phyloP scores from a whole-genome alignment of 92 coral and sea anemone genomes.

The Porites rus region DNA sequence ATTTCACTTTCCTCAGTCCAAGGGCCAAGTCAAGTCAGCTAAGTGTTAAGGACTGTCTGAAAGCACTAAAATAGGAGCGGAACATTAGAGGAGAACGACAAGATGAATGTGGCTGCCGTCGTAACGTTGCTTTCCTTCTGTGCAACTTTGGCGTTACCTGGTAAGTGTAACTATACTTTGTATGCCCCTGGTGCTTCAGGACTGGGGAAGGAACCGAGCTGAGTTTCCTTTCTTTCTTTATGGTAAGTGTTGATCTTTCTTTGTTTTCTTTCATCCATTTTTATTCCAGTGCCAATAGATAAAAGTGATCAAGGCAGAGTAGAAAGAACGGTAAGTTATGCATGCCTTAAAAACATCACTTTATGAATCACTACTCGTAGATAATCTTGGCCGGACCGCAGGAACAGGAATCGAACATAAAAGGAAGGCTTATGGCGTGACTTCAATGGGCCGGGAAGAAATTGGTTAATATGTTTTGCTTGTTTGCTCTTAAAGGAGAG shows the following conservation, averaged over 20 bases:
- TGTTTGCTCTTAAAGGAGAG: no score
- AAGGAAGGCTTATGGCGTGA: no score
- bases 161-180: neutral
- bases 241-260: neutral
- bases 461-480: no score
- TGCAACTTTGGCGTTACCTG: constrained; percentile 24
- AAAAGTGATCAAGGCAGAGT: constrained; percentile 12
- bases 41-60: no score
- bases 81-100: neutral
- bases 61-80: neutral
- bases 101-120: constrained; percentile 10
- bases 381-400: no score
- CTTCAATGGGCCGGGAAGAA: no score
- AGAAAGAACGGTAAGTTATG: constrained; percentile 9
- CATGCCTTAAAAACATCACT: no score
- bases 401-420: no score
- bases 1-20: no score
- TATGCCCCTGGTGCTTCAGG: neutral
- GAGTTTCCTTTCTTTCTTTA: no score
- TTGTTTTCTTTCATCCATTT: neutral
- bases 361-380: no score
- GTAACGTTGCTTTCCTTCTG: constrained; percentile 26
- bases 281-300: constrained; percentile 23
- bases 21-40: no score
- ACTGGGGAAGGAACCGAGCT: neutral